Base-by-base conservation (phyloP, 2,888 invertebrate species). In the Harpagoxenus sublaevis region DNA sequence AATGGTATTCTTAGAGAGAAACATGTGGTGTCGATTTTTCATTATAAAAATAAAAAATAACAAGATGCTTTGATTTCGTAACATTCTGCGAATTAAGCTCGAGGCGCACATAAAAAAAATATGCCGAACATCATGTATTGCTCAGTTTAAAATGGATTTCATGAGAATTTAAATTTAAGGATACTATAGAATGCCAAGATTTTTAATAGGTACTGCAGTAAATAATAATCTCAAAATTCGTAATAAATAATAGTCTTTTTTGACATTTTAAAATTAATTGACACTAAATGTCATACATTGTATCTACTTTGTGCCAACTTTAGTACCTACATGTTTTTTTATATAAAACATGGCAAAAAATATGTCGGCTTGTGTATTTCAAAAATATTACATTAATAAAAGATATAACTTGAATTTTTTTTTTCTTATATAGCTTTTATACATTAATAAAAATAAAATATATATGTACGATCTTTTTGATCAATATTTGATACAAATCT, bases 361-460 rank as follows among this genome's bases (percentile, higher is more conserved):
- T 71, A 39, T 48, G 18, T 18, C 31, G 12, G 23, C 35, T 39
- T 71, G 55, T 55, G 55, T 71, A 71, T 55, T 23, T 71, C 15
- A 23, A 65, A 75, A 35, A 75, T 57, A 45, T 60, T 65, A 51
- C n/a, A 63, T 65, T 75, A 75, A 65, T 75, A 48, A 23, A 28
- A 60, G 28, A 15, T 74, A 74, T 62, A 74, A 74, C 45, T 60
- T 62, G 6, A 42, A n/a, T 39, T n/a, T 45, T 60, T 12, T 60
- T 57, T 28, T 28, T 62, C 48, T 51, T 48, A 45, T 28, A 5
- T 60, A 18, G 3, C 6, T 57, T 55, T 73, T 57, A 60, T 12
- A 60, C 6, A 51, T 18, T 57, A 42, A 73, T 39, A 62, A 45
- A 73, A 62, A 74, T 74, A 62, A 45, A 62, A 62, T 15, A 51